Evolutionary conservation across 2,888 invertebrate species (phyloP).

Genomic region (Drosophila borealis): DNA sequence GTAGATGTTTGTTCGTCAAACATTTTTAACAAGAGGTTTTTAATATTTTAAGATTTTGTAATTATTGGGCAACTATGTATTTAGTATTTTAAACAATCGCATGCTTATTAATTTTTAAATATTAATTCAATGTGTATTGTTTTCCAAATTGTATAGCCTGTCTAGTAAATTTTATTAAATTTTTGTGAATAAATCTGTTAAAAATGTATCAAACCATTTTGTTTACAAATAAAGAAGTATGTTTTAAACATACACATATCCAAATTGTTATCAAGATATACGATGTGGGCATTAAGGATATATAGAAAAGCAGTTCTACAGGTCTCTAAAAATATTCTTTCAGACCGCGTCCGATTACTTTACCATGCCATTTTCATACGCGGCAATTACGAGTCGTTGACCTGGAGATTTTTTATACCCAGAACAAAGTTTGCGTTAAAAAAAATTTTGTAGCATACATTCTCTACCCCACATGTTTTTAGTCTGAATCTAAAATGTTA

Average conservation of each 20-base stretch:
- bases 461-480: no score
- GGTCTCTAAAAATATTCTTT: no score
- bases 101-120: slow-evolving; percentile 32
- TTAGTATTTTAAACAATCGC: slow-evolving; percentile 33
- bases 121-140: slow-evolving; percentile 61
- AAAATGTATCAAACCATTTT: not conserved
- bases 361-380: no score
- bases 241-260: not conserved
- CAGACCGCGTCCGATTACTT: no score
- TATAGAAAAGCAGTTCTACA: no score
- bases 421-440: no score
- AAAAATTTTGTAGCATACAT: no score
- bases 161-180: slow-evolving; percentile 29
- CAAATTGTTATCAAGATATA: not conserved
- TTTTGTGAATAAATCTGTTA: slow-evolving; percentile 53
- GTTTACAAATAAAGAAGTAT: not conserved
- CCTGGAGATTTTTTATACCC: no score
- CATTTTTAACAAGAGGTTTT: slow-evolving; percentile 26
- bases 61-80: slow-evolving; percentile 43
- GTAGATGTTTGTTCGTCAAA: slow-evolving; percentile 46
- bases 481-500: no score
- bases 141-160: slow-evolving; percentile 23
- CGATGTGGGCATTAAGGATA: no score
- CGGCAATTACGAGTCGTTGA: no score
- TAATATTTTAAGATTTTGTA: slow-evolving; percentile 1